Evolutionary conservation across 2,113 vertebrate genomes (phyloP).

Genomic region (Solea senegalensis): DNA sequence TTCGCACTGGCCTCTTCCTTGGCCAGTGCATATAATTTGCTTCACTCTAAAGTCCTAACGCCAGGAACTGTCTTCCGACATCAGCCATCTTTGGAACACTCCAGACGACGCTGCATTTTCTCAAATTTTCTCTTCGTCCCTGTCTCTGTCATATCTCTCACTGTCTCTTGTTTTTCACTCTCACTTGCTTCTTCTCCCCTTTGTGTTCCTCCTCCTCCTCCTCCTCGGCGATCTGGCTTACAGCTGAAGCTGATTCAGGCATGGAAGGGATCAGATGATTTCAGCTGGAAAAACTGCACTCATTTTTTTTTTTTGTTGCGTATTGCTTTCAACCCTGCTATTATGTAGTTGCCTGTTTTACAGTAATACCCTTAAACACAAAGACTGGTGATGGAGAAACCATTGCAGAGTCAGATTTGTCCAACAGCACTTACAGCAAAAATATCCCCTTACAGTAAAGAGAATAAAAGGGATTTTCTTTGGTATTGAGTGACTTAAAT

Average conservation of each 20-base stretch:
- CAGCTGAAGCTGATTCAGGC: constrained; percentile 76
- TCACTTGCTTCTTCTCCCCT: constrained; percentile 59
- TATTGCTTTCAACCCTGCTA: constrained; percentile 76
- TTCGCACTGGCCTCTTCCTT: constrained; percentile 59
- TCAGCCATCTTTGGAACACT: constrained; percentile 74
- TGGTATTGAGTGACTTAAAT: constrained; percentile 3
- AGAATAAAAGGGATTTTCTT: constrained; percentile 18
- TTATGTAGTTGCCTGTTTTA: constrained; percentile 74
- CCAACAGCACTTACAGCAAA: constrained; percentile 40
- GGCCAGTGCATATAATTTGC: constrained; percentile 53
- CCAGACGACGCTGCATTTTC: constrained; percentile 62
- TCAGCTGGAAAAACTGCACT: constrained; percentile 75
- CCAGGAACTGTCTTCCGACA: constrained; percentile 67
- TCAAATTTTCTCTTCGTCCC: constrained; percentile 43
- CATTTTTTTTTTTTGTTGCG: constrained; percentile 68
- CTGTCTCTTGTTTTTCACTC: constrained; percentile 34
- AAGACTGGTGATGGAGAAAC: constrained; percentile 50
- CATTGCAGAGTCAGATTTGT: constrained; percentile 45
- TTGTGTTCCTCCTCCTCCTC: constrained; percentile 63
- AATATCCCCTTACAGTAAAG: constrained; percentile 16
- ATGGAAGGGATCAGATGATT: constrained; percentile 79
- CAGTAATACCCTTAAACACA: constrained; percentile 71
- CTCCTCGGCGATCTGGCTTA: constrained; percentile 73
- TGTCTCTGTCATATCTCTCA: constrained; percentile 46
- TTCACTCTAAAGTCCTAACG: constrained; percentile 39